These are phyloP conservation scores for human DNA, from an alignment of 2,113 vertebrate genomes.

Conservation along the genomic window DNA sequence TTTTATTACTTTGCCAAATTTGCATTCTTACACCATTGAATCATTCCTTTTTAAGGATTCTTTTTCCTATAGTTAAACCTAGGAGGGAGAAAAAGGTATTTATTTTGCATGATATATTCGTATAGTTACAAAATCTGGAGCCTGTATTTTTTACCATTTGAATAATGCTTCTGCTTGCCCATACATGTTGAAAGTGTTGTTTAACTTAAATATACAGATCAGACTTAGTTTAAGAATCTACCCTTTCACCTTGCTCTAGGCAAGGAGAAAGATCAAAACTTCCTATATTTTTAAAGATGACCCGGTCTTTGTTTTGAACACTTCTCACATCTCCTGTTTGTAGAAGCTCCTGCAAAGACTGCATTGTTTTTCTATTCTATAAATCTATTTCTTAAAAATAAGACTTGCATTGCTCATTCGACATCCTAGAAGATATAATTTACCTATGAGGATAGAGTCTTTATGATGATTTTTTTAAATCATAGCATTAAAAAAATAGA, in stretches of 20 bases:
- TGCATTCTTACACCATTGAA: background rate
- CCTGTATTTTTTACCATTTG: background rate
- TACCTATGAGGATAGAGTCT: background rate
- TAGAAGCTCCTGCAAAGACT: conserved; percentile 24
- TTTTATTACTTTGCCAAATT: conserved; percentile 34
- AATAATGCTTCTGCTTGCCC: conserved; percentile 43
- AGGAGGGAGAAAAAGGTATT: background rate
- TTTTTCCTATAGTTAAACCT: conserved; percentile 27
- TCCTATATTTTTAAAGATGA: conserved; percentile 40
- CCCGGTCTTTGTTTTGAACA: conserved; percentile 50
- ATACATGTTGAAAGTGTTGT: conserved; percentile 62
- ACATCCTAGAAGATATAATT: background rate
- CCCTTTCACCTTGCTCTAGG: conserved; percentile 67
- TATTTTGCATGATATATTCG: conserved; percentile 21
- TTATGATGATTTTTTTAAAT: background rate
- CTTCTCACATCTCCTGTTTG: conserved; percentile 42
- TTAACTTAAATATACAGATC: conserved; percentile 68
- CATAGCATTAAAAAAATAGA: background rate
- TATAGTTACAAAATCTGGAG: background rate
- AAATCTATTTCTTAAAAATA: conserved; percentile 47
- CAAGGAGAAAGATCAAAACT: conserved; percentile 79
- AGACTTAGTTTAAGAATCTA: conserved; percentile 69
- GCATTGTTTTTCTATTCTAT: conserved; percentile 33
- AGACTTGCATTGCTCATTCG: background rate
- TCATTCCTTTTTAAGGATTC: background rate